These are phyloP conservation scores for Pandion haliaetus DNA, from an alignment of 2,113 vertebrate genomes.

Conservation along the genomic window DNA sequence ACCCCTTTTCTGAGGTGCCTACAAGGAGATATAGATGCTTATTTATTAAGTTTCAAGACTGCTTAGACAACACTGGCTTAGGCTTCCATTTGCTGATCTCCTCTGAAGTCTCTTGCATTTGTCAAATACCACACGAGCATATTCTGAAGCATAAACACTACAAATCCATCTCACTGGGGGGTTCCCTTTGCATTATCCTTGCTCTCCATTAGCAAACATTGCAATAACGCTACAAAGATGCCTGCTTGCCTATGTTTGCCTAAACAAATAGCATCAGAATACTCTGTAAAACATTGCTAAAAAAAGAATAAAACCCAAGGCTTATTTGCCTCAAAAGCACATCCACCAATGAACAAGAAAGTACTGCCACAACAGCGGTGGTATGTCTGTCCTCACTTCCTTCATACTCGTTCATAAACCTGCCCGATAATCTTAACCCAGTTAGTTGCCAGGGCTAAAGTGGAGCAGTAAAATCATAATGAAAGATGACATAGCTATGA, in stretches of 20 bases:
- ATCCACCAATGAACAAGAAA: background rate
- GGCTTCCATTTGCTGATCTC: background rate
- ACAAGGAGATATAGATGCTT: no score
- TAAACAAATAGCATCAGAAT: background rate
- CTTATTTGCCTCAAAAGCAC: background rate
- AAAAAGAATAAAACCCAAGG: background rate
- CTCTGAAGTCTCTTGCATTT: background rate
- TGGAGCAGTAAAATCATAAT: fast-evolving
- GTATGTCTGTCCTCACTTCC: background rate
- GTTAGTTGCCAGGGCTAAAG: background rate
- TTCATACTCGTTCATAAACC: background rate
- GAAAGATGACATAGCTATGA: fast-evolving
- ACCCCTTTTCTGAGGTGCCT: background rate
- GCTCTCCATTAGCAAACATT: background rate
- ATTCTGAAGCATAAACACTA: background rate
- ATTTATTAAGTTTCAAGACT: background rate
- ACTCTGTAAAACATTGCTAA: background rate
- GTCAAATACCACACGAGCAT: background rate
- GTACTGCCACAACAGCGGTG: background rate
- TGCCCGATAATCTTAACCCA: background rate
- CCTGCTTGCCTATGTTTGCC: background rate
- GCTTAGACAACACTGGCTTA: background rate
- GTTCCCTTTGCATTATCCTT: background rate
- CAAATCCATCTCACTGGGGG: background rate
- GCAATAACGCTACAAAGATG: background rate